These are phyloP conservation scores for Cephus nigrinus DNA, from an alignment of 2,888 invertebrate genomes.

Conservation along the genomic window DNA sequence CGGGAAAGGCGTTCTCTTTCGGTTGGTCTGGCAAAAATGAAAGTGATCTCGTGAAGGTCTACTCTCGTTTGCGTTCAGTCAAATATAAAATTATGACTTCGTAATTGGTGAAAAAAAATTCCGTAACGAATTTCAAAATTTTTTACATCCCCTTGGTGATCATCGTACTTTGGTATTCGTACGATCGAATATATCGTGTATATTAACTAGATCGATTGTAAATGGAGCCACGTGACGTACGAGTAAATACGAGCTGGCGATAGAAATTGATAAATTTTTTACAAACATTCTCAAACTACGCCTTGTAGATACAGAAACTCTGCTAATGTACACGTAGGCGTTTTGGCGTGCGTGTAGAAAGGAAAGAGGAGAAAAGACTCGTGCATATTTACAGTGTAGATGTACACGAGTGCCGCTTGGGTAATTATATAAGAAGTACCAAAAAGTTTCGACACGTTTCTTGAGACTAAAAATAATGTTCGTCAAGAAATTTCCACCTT, in stretches of 20 bases:
- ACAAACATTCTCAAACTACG: neutral
- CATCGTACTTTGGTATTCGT: neutral
- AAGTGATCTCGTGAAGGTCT: constrained; percentile 12
- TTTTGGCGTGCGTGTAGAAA: neutral
- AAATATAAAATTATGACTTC: neutral
- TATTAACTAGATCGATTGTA: neutral
- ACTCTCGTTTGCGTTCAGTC: neutral
- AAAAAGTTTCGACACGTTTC: neutral
- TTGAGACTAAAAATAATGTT: neutral
- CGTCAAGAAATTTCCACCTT: neutral
- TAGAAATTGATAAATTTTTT: neutral
- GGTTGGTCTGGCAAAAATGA: constrained; percentile 15
- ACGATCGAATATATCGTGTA: neutral
- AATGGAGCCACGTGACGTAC: neutral
- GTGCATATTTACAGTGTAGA: neutral
- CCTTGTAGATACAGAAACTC: neutral
- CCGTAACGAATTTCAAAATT: neutral
- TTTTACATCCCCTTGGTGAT: neutral
- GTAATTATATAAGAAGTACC: neutral
- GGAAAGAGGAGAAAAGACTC: neutral
- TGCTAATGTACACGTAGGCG: too few relatives aligned
- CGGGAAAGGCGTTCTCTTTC: constrained; percentile 13
- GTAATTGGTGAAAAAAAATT: neutral
- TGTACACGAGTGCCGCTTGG: neutral
- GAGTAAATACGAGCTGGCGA: neutral